phyloP scores from a whole-genome alignment of 2,113 vertebrate genomes.

The Laterallus jamaicensis region DNA sequence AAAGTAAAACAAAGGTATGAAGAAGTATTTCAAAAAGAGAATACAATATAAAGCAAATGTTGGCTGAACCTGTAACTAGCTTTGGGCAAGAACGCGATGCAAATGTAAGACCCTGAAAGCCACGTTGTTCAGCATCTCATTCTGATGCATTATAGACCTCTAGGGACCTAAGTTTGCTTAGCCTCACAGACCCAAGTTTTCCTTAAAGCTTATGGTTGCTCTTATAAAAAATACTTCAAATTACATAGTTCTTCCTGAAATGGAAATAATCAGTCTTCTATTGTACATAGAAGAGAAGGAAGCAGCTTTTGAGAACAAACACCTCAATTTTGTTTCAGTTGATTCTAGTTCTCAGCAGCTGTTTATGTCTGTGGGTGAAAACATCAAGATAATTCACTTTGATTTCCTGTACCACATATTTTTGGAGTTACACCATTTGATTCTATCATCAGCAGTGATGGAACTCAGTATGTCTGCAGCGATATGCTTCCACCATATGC shows the following conservation, averaged over 20 bases:
- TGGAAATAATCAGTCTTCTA: conserved; percentile 7
- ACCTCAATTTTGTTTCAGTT: background rate
- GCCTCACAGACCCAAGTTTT: background rate
- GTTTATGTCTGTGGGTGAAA: background rate
- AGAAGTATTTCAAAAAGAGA: background rate
- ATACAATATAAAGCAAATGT: background rate
- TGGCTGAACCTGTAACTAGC: background rate
- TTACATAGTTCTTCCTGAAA: background rate
- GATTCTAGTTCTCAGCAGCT: background rate
- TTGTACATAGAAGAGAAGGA: conserved; percentile 12
- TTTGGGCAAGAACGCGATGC: background rate
- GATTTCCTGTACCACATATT: background rate
- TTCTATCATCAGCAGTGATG: background rate
- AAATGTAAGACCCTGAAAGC: background rate
- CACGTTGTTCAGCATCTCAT: background rate
- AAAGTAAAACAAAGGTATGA: background rate
- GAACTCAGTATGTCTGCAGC: background rate
- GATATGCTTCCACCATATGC: background rate
- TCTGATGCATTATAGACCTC: background rate
- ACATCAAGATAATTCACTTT: conserved; percentile 2
- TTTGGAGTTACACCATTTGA: background rate
- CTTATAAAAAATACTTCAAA: background rate
- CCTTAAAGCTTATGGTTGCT: background rate
- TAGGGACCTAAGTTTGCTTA: background rate
- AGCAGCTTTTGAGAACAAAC: conserved; percentile 8